phyloP scores from a whole-genome alignment of 2,888 invertebrate genomes.

The Schrankia costaestrigalis region DNA sequence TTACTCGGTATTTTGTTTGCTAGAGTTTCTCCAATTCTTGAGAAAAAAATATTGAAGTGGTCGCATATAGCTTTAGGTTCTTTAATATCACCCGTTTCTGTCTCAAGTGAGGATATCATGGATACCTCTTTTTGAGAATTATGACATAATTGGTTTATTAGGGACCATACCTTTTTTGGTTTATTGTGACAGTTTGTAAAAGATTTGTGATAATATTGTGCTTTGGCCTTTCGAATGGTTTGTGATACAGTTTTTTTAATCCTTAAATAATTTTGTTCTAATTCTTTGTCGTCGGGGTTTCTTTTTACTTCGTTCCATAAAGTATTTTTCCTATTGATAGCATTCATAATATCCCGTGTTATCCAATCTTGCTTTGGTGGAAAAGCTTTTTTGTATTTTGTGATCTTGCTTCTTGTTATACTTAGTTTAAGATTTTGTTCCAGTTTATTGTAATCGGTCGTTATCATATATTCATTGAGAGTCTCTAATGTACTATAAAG shows the following conservation, averaged over 20 bases:
- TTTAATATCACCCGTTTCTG: slow-evolving; percentile 1
- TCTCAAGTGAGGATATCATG: slow-evolving; percentile 10
- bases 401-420: slow-evolving; percentile 9
- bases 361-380: slow-evolving; percentile 25
- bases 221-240: slow-evolving; percentile 11
- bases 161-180: slow-evolving; percentile 24
- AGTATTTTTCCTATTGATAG: slow-evolving; percentile 21
- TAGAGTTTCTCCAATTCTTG: slow-evolving; percentile 7
- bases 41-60: slow-evolving; percentile 21
- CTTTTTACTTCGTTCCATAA: slow-evolving; percentile 16
- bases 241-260: slow-evolving; percentile 7
- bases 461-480: not conserved
- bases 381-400: slow-evolving; percentile 19
- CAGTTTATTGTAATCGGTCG: not conserved
- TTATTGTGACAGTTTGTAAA: slow-evolving; percentile 14
- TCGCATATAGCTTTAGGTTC: slow-evolving; percentile 19
- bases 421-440: slow-evolving; percentile 1
- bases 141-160: slow-evolving; percentile 16
- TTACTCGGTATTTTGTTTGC: not conserved
- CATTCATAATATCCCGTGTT: slow-evolving; percentile 15
- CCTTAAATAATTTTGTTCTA: slow-evolving; percentile 9
- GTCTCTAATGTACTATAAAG: not conserved
- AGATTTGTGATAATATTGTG: slow-evolving; percentile 12
- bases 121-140: slow-evolving; percentile 15
- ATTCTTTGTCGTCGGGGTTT: slow-evolving; percentile 9